Base-by-base conservation (phyloP, 2,888 invertebrate genomes). In the Lobophora halterata region DNA sequence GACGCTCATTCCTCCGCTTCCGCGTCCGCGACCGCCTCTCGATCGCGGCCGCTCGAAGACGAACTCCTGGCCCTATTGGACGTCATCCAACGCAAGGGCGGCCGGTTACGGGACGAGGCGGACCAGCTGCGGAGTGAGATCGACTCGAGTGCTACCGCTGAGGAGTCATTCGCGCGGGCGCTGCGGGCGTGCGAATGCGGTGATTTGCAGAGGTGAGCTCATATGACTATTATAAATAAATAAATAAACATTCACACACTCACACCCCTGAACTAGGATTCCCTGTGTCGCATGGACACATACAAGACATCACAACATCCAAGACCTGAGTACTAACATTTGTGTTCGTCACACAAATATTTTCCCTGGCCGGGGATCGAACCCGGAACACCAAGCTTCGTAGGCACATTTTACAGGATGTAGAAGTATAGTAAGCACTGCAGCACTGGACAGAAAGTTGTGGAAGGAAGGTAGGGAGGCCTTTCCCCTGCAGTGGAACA, bases 1-100 rank as follows among this genome's bases (percentile, higher is more conserved):
- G 93, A 93, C 71, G 93, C 94, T 49, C 93, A 94, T 68, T 92
- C 93, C 10, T 92, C 93, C 69, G 79, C 90, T 14, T 76, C 80
- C 58, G 88, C 65, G 35, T 79, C 79, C 29, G 71, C 92, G 26
- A 90, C 92, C 19, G 91, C 93, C 41, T 65, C 72, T 35, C 74
- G 87, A 55, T 61, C 86, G 39, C 86, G 85, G 12, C 91, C 92
- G 8, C 92, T 80, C 45, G 87, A 95, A 65, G 95, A 95, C 72
- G 96, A 96, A 66, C 86, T 96, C 30, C 94, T 95, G 92, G 94
- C 94, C 63, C 88, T 96, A 25, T 89, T 96, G 58, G 96, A 96
- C 73, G 93, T 95, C 65, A 96, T 96, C 63, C 95, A 96, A 65
- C 89, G 93, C 42, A 95, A 83, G 91, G 95, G 57, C 88, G 91